phyloP scores from a whole-genome alignment of 2,888 invertebrate genomes.

The Tenodera sinensis region DNA sequence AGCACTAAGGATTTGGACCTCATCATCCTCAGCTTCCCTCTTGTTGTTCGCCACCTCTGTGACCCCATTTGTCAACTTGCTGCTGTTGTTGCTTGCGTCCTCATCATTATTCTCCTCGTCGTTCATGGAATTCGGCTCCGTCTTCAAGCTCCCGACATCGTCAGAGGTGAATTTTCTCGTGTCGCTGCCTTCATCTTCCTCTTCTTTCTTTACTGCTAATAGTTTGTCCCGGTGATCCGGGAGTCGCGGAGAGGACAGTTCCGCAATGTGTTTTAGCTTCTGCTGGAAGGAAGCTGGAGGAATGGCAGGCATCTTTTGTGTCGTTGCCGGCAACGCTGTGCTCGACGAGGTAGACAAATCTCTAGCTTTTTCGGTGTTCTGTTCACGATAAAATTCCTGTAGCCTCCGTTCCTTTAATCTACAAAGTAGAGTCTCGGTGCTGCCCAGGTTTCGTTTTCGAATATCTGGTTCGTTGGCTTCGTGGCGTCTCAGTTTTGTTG shows the following conservation, averaged over 20 bases:
- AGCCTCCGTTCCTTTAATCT: neutral
- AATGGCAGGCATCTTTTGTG: neutral
- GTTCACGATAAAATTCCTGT: neutral
- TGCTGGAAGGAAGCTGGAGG: neutral
- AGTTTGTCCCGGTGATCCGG: neutral
- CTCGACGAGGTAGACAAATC: neutral
- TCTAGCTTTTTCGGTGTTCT: neutral
- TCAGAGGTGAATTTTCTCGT: neutral
- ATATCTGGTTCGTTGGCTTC: neutral
- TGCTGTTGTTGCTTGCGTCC: neutral
- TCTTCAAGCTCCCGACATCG: neutral
- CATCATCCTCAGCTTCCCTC: neutral
- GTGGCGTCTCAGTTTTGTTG: neutral
- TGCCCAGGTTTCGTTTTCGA: neutral
- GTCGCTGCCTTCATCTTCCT: neutral
- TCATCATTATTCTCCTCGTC: neutral
- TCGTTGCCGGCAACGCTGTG: neutral
- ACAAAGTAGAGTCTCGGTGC: neutral
- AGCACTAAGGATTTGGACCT: neutral
- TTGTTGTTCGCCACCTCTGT: neutral
- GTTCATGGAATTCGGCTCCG: neutral
- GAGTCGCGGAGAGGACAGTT: neutral
- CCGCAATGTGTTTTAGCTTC: neutral
- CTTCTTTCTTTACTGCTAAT: neutral
- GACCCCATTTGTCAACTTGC: neutral